A percentile compares a stretch with the other conserved stretches of the same genome.
These are phyloP conservation scores for Thysanoteuthis rhombus DNA, from an alignment of 2,888 invertebrate species.

Conservation along the genomic window DNA sequence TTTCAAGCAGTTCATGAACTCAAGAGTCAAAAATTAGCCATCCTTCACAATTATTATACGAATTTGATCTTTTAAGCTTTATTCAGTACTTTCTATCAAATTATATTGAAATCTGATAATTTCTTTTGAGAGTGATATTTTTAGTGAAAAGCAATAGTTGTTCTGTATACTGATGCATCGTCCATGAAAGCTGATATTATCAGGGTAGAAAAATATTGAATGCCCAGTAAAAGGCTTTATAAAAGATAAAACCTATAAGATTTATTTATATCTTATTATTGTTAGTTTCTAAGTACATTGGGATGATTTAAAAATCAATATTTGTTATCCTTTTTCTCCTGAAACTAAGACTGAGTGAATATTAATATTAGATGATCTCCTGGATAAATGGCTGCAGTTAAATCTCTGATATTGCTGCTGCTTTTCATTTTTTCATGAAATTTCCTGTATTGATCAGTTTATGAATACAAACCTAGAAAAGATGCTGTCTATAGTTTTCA, in stretches of 20 bases:
- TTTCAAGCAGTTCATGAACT: too few species aligned
- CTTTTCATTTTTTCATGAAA: not conserved
- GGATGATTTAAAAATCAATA: not conserved
- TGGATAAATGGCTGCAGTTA: not conserved
- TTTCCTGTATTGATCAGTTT: too few species aligned
- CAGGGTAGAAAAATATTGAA: not conserved
- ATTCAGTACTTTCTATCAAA: not conserved
- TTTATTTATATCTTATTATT: not conserved
- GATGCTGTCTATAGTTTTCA: too few species aligned
- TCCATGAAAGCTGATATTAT: not conserved
- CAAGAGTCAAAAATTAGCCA: too few species aligned
- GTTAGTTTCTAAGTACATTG: not conserved
- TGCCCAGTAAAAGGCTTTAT: not conserved
- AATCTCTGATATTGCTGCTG: not conserved
- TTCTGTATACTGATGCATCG: not conserved
- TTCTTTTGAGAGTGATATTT: not conserved
- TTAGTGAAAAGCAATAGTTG: not conserved
- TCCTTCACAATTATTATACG: too few species aligned
- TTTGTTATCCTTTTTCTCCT: not conserved
- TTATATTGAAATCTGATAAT: not conserved
- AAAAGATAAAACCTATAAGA: not conserved
- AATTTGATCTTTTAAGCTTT: too few species aligned
- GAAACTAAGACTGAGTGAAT: not conserved
- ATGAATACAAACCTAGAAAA: too few species aligned
- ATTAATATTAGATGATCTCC: not conserved